A percentile compares a stretch with the other conserved stretches of the same genome.
These are phyloP conservation scores for Thamnophis sirtalis DNA, from an alignment of 2,113 vertebrate species.

Conservation along the genomic window DNA sequence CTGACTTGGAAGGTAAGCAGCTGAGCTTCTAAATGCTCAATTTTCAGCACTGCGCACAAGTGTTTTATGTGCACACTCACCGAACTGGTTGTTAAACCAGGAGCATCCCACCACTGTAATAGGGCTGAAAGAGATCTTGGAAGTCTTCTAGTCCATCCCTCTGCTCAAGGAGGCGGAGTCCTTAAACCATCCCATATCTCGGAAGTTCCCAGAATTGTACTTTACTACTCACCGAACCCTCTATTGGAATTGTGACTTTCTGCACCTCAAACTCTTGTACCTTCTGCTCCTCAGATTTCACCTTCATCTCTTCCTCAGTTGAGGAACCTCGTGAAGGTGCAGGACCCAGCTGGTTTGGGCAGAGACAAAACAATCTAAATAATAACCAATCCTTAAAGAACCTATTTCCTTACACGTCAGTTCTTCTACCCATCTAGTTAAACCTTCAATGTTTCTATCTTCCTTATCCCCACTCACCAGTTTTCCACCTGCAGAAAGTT, in stretches of 20 bases:
- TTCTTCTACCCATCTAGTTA: not conserved
- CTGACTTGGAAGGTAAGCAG: no score
- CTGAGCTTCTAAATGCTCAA: no score
- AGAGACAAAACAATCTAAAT: not conserved
- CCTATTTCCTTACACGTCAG: accelerated
- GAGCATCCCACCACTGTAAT: no score
- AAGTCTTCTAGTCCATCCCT: not conserved
- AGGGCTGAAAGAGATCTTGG: no score
- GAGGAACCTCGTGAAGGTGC: not conserved
- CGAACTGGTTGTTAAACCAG: no score
- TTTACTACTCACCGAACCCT: constrained; percentile 4
- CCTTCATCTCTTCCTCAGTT: not conserved
- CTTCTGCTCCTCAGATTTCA: not conserved
- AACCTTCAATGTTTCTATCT: not conserved
- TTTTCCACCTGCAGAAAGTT: not conserved
- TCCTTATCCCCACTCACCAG: not conserved
- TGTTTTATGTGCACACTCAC: no score
- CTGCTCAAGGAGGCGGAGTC: not conserved
- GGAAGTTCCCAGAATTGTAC: not conserved
- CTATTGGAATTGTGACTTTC: constrained; percentile 2
- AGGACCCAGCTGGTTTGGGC: not conserved
- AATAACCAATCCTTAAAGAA: not conserved
- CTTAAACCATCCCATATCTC: not conserved
- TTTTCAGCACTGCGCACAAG: no score
- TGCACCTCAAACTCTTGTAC: not conserved